Evolutionary conservation across 2,797 vertebrate species (phyloP), one percentile per base, ranked within the genome.

Genomic region (Sphaeramia orbicularis): DNA sequence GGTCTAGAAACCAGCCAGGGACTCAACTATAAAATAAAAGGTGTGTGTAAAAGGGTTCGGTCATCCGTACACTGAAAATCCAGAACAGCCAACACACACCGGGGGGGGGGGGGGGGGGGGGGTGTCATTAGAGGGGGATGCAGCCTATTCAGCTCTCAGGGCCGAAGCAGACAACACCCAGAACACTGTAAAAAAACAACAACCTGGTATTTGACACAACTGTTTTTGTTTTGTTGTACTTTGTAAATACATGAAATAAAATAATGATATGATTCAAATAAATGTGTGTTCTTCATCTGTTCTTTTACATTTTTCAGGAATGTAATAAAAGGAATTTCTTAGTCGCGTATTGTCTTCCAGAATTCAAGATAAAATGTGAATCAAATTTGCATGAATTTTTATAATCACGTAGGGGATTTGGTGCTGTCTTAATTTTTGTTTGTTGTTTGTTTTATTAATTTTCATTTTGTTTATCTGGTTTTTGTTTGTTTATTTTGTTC

Each of bases 171-270:
- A 77, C 32, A 62, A 24, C 41, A 58, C 52, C 71, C 73, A 67
- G 47, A 40, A n/a, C 51, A 65, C 27, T n/a, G 32, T 50, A 63
- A 68, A 52, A 40, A 32, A 36, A 47, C 62, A 51, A n/a, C 35
- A 72, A 56, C 60, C 48, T 60, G 27, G 50, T 53, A 37, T 81
- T 56, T 71, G 71, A 77, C 69, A 77, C 69, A 63, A 21, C 38
- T 72, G 21, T 24, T 76, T 56, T 53, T 41, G 45, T 52, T 64
- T 71, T 73, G 43, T 72, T 44, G 51, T 57, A 60, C 36, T 83
- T 81, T 89, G 86, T 89, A 88, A 84, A 90, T 87, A 77, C 73
- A 70, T 66, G 4, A 59, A 91, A 84, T 88, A 84, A 90, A 83
- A 53, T 57, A 54, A 80, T 68, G 32, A 76, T 74, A 65, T 62